Evolutionary conservation across 1,140 invertebrate species (phyloP), one percentile per base, ranked within the genome.

Genomic region (Chironomus striatipennis): DNA sequence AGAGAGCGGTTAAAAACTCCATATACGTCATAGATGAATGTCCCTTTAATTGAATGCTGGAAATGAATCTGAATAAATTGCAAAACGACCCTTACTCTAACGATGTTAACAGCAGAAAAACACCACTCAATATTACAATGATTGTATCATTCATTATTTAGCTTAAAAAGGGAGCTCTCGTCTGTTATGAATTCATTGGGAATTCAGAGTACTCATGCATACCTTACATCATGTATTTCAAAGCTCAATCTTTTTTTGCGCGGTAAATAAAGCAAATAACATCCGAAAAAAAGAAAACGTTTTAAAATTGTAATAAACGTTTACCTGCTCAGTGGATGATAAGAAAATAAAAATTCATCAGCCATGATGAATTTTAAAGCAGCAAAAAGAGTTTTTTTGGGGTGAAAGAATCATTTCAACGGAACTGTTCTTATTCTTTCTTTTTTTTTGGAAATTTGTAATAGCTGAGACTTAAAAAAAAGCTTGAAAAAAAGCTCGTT

Each of bases 331-430:
- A n/a, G 12, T n/a, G 15, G 47, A 12, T 57, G 47, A 57, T 57
- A 57, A 57, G 47, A 47, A 15, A 57, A 57, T n/a, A n/a, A 57
- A 57, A 57, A 57, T 57, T 10, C 47, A 15, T n/a, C 47, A 57
- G 47, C 47, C 47, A 57, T 57, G 47, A 57, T 57, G 47, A 57
- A 57, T 57, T n/a, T 57, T n/a, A 57, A 47, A 47, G 43, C 8
- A 47, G 43, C 2, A 8, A 57, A 57, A 57, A 57, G 47, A 12
- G n/a, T 57, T n/a, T 34, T 34, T 34, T 34, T 12, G 47, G n/a
- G 47, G 47, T 57, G 47, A 57, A 57, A n/a, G n/a, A 57, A 57
- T 15, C 5, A 5, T 34, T 34, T 34, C 24, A 34, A 34, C 47
- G 47, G 8, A 57, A 57, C 12, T 15, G 47, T 4, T 15, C 4